Percentiles rank a stretch among this genome's conserved stretches.
These are phyloP conservation scores for Rhyacophila evoluta DNA, from an alignment of 2,888 invertebrate species.

Conservation along the genomic window DNA sequence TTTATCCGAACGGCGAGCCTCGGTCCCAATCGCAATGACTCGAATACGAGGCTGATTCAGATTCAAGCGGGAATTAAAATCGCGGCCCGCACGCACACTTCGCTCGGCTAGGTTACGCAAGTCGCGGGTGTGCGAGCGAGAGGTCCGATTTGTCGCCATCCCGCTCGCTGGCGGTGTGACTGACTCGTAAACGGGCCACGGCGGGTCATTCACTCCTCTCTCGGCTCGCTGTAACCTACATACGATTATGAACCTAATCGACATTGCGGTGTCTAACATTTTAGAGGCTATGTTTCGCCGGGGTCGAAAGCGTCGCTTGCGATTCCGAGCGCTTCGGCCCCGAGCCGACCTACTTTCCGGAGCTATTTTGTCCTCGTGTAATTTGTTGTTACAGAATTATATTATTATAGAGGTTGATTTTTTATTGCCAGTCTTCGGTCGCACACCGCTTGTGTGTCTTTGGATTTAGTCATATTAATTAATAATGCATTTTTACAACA, in stretches of 20 bases:
- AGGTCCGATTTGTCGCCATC: constrained; percentile 54
- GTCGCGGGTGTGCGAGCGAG: constrained; percentile 45
- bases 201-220: constrained; percentile 68
- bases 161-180: constrained; percentile 70
- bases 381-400: constrained; percentile 50
- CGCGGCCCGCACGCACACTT: constrained; percentile 17
- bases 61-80: constrained; percentile 18
- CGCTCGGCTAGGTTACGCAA: constrained; percentile 35
- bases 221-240: constrained; percentile 58
- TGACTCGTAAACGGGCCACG: constrained; percentile 78
- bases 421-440: constrained; percentile 19
- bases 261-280: constrained; percentile 37
- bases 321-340: constrained; percentile 53
- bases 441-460: background rate
- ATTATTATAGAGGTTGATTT: constrained; percentile 49
- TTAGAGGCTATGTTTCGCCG: constrained; percentile 53
- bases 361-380: constrained; percentile 54
- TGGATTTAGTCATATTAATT: background rate
- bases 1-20: constrained; percentile 8
- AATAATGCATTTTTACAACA: no score
- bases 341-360: constrained; percentile 54
- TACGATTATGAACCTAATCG: constrained; percentile 46
- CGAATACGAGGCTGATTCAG: background rate
- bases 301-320: constrained; percentile 51
- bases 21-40: constrained; percentile 12